Conservation (phyloP, 2,113 vertebrate genomes). For the Grammomys surdaster region DNA sequence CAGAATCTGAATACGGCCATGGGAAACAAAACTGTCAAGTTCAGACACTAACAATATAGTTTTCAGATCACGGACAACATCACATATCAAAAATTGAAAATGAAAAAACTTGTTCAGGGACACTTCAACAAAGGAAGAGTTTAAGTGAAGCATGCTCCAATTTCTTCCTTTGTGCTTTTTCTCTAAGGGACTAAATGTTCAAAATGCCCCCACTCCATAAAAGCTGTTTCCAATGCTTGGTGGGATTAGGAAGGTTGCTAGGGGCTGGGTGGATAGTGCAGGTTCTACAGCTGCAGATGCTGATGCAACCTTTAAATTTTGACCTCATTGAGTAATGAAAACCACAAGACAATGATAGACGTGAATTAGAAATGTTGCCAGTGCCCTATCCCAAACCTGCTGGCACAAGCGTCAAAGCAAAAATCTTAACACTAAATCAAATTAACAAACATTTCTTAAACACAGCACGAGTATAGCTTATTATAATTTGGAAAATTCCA, state of each 20-base stretch:
- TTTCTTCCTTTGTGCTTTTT: slow-evolving; percentile 52
- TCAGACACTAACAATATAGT: background rate
- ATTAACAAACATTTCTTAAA: slow-evolving; percentile 70
- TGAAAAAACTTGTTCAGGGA: background rate
- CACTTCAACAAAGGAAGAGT: slow-evolving; percentile 11
- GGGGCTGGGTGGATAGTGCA: background rate
- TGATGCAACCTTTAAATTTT: slow-evolving; percentile 60
- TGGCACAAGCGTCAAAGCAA: slow-evolving; percentile 57
- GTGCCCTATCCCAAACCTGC: slow-evolving; percentile 31
- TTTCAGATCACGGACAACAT: slow-evolving; percentile 34
- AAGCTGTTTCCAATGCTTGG: slow-evolving; percentile 54
- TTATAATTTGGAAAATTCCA: slow-evolving; percentile 79
- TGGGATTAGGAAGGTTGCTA: slow-evolving; percentile 18
- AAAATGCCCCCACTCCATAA: slow-evolving; percentile 42
- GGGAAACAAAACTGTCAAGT: slow-evolving; percentile 50
- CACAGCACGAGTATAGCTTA: slow-evolving; percentile 64
- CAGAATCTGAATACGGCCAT: slow-evolving; percentile 44
- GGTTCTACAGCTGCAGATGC: slow-evolving; percentile 52
- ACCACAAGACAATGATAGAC: slow-evolving; percentile 41
- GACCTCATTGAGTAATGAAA: slow-evolving; percentile 38
- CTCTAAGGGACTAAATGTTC: slow-evolving; percentile 18
- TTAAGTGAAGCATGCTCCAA: background rate
- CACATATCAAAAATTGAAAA: background rate
- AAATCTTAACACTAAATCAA: slow-evolving; percentile 66
- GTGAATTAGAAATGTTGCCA: slow-evolving; percentile 24